Evolutionary conservation across 2,888 invertebrate species (phyloP).

Genomic region (Steinernema carpocapsae): DNA sequence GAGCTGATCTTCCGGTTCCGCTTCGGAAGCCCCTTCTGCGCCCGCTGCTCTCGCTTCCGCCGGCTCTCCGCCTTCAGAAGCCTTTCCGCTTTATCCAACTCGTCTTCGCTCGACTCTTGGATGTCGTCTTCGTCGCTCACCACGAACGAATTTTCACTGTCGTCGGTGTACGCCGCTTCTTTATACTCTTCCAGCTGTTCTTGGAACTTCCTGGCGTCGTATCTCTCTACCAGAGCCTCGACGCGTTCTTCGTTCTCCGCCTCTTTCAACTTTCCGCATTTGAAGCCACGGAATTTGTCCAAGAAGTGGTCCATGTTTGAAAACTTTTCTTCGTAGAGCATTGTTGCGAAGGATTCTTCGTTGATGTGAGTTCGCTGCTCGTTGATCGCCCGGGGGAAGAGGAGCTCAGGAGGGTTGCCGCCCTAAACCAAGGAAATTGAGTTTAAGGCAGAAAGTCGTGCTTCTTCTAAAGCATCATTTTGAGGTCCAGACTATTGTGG

Average conservation of each 20-base stretch:
- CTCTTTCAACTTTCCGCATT: not conserved
- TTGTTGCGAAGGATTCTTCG: not conserved
- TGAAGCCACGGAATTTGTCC: not conserved
- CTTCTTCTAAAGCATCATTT: too few species aligned
- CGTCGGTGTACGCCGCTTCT: not conserved
- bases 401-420: not conserved
- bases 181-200: not conserved
- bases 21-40: conserved; percentile 10
- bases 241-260: not conserved
- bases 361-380: not conserved
- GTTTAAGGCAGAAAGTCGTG: not conserved
- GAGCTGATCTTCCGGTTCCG: not conserved
- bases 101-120: not conserved
- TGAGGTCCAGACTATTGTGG: too few species aligned
- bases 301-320: not conserved
- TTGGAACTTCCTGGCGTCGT: not conserved
- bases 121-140: conserved; percentile 9
- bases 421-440: not conserved
- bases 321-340: not conserved
- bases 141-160: conserved; percentile 1
- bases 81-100: not conserved
- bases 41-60: not conserved
- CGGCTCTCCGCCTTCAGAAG: not conserved
- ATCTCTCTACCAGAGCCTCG: not conserved
- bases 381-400: not conserved